Evolutionary conservation across 2,113 vertebrate species (phyloP).

Genomic region (Alethe diademata): DNA sequence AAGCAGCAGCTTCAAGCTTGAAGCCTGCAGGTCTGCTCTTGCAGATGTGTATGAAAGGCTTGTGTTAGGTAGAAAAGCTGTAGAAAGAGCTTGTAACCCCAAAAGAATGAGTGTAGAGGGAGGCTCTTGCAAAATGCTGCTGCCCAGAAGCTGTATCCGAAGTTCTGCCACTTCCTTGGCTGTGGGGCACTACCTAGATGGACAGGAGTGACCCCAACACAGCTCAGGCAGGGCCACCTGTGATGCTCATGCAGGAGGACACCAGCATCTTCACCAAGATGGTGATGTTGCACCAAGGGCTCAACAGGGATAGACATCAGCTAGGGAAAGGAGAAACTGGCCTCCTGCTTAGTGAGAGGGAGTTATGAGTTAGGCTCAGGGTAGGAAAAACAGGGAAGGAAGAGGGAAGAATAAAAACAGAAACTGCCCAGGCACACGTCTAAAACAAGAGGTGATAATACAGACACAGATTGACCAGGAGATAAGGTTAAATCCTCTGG

Average conservation of each 20-base stretch:
- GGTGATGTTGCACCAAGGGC: fast-evolving
- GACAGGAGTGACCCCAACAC: neutral
- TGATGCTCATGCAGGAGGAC: neutral
- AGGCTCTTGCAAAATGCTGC: neutral
- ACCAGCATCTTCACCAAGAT: neutral
- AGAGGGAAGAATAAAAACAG: neutral
- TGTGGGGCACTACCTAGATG: neutral
- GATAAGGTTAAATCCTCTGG: neutral
- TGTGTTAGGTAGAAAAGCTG: neutral
- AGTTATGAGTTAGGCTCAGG: neutral
- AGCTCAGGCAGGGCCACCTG: neutral
- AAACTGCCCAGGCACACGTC: neutral
- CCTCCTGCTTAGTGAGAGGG: neutral
- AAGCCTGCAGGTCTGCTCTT: neutral
- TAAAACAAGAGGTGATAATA: neutral
- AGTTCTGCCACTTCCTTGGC: neutral
- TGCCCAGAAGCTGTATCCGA: neutral
- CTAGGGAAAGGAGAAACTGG: neutral
- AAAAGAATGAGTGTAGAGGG: neutral
- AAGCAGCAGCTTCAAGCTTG: neutral
- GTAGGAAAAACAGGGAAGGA: neutral
- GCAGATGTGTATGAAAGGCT: neutral
- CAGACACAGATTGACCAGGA: neutral
- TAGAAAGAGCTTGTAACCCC: neutral
- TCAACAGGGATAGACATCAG: neutral